phyloP scores from a whole-genome alignment of 2,888 invertebrate genomes.

The Melinaea marsaeus region DNA sequence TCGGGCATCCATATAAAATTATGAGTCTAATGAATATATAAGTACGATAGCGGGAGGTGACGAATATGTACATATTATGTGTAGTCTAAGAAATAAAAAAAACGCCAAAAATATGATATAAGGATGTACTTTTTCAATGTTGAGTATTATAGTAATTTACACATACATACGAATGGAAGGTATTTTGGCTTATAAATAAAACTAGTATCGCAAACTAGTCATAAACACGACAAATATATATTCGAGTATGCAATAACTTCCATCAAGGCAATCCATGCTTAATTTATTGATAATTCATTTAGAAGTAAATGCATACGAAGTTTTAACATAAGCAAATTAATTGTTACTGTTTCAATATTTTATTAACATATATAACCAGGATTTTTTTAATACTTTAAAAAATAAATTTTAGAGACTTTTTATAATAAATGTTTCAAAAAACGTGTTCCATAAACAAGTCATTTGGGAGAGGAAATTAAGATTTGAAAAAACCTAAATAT shows the following conservation, averaged over 20 bases:
- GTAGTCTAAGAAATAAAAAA: background rate
- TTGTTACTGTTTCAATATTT: too few relatives aligned
- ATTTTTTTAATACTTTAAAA: constrained; percentile 1
- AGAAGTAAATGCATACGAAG: too few relatives aligned
- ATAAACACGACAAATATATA: too few relatives aligned
- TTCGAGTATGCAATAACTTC: too few relatives aligned
- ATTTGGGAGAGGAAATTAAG: constrained; percentile 15
- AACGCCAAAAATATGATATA: background rate
- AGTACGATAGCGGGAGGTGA: constrained; percentile 24
- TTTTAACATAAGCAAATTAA: too few relatives aligned
- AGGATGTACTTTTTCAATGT: background rate
- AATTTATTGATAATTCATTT: too few relatives aligned
- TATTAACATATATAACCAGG: too few relatives aligned
- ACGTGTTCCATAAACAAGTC: background rate
- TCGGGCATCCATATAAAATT: constrained; percentile 42
- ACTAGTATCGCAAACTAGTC: background rate
- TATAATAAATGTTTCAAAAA: too few relatives aligned
- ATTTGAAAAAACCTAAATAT: constrained; percentile 23
- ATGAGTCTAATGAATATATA: constrained; percentile 30
- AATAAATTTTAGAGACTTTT: background rate
- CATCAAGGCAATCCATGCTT: too few relatives aligned
- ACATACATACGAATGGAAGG: background rate
- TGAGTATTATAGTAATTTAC: background rate
- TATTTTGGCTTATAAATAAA: background rate
- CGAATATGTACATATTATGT: constrained; percentile 4